Evolutionary conservation across 2,113 vertebrate genomes (phyloP), one percentile per base, ranked within the genome.

Genomic region (Amazona vittata): DNA sequence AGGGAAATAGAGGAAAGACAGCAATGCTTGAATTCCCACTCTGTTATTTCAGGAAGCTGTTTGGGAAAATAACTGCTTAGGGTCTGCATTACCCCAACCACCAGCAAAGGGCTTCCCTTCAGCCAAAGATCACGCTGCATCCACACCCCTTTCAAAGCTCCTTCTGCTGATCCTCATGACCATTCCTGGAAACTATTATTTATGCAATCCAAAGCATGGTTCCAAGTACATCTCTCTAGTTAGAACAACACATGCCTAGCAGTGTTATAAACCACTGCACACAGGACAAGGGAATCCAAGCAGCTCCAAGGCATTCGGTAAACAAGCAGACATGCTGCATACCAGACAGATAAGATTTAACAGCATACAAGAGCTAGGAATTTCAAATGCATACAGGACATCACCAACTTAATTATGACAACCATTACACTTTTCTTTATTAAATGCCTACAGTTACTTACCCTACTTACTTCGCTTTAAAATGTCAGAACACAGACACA

Each of bases 121-220:
- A 64, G 50, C 55, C 62, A 81, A 26, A 60, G 55, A 35, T 17
- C 9, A 4, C 1, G 12, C 39, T 84, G 55, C 71, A 60, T 50
- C 92, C 89, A 78, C 19, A 0, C 44, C 19, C 70, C 43, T 62
- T 73, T 70, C 55, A 55, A 60, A 94, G 65, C 65, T 86, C 71
- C 64, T 90, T 88, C 83, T 90, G 52, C 83, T 84, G 83, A 81
- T 89, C 80, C 83, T 92, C 74, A 89, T 64, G 80, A 76, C 90
- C 90, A 77, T 96, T 92, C 94, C 94, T 95, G 96, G 95, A 94
- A 94, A 93, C 44, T 71, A 50, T 29, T 80, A 57, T 43, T 83
- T 67, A 55, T 71, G 89, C 89, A 86, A 69, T 73, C 65, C 84
- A 47, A 89, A 91, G 60, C 50, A 83, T 6, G 1, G 74, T 59